Conservation (phyloP, 2,113 vertebrate genomes). For the Otolemur garnettii region DNA sequence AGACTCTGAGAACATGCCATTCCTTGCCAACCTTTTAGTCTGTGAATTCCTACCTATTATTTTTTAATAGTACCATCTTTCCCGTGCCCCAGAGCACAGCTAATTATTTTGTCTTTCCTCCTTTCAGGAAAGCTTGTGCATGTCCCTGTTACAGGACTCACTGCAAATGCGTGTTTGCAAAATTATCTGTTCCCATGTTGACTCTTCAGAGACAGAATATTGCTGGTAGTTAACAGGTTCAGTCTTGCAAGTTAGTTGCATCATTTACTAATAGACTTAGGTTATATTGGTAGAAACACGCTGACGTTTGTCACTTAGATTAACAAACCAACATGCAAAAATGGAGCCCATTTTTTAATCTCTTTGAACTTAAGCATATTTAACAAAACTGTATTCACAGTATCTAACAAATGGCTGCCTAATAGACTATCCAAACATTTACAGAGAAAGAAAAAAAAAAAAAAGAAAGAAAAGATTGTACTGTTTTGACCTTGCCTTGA, state of each 20-base stretch:
- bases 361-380: neutral
- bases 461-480: neutral
- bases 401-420: neutral
- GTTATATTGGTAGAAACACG: neutral
- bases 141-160: accelerated
- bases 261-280: neutral
- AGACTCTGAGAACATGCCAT: neutral
- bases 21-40: neutral
- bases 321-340: neutral
- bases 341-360: neutral
- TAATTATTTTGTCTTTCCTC: neutral
- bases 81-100: neutral
- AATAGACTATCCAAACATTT: neutral
- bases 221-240: neutral
- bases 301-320: neutral
- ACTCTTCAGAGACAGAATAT: neutral
- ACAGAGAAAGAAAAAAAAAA: too few species aligned
- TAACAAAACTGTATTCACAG: neutral
- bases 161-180: neutral
- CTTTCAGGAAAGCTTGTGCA: neutral
- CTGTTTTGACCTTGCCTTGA: neutral
- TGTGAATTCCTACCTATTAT: neutral
- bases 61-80: neutral
- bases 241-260: neutral
- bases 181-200: neutral